phyloP scores from a whole-genome alignment of 2,797 vertebrate species.

The Euthynnus affinis region DNA sequence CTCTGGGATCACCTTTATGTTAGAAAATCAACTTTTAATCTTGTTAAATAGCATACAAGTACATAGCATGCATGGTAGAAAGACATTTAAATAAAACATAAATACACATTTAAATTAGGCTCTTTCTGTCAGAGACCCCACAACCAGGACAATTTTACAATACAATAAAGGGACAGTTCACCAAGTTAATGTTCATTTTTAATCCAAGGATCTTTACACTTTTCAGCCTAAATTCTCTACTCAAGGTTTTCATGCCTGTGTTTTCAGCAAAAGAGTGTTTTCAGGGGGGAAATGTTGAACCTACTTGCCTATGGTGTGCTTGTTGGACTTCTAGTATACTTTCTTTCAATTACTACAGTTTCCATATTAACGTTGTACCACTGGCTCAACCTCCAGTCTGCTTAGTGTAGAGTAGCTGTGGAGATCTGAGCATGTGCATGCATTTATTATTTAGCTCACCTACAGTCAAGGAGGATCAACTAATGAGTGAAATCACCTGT shows the following conservation, averaged over 20 bases:
- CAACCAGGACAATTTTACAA: constrained; percentile 39
- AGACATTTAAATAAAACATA: constrained; percentile 81
- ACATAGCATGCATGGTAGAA: constrained; percentile 70
- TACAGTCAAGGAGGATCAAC: constrained; percentile 15
- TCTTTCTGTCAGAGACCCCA: constrained; percentile 47
- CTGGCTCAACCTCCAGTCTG: not conserved
- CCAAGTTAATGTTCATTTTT: constrained; percentile 4
- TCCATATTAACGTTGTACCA: not conserved
- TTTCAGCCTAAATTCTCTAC: not conserved
- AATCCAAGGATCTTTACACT: not conserved
- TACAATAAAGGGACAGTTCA: constrained; percentile 43
- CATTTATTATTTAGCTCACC: not conserved
- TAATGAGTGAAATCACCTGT: constrained; percentile 15
- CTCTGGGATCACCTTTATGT: constrained; percentile 32
- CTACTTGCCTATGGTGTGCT: not conserved
- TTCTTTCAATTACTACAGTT: not conserved
- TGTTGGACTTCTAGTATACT: not conserved
- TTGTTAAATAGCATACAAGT: constrained; percentile 72
- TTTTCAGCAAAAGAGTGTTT: not conserved
- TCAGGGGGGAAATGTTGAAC: not conserved
- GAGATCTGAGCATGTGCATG: constrained; percentile 8
- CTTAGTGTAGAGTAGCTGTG: not conserved
- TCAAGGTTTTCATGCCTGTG: not conserved
- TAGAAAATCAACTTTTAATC: constrained; percentile 74
- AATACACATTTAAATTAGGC: constrained; percentile 73